phyloP scores from a whole-genome alignment of 2,113 vertebrate genomes.

The Rhinolophus sinicus region DNA sequence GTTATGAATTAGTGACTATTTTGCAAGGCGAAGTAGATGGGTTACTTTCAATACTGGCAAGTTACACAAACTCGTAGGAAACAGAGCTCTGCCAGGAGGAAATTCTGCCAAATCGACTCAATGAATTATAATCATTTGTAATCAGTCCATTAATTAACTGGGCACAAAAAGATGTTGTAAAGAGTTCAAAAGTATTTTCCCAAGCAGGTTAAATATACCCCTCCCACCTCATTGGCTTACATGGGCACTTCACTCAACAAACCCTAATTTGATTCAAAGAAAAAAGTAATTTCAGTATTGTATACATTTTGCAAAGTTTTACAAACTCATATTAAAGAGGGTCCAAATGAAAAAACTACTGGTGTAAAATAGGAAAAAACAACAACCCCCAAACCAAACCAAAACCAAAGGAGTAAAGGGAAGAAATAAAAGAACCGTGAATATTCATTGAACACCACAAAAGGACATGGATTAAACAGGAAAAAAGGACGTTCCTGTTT shows the following conservation, averaged over 20 bases:
- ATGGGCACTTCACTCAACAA: not conserved
- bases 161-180: constrained; percentile 31
- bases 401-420: not conserved
- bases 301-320: not conserved
- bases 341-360: not conserved
- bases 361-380: not conserved
- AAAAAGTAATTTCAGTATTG: not conserved
- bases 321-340: not conserved
- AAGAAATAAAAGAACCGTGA: not conserved
- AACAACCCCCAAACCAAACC: not conserved
- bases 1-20: not conserved
- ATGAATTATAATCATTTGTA: constrained; percentile 62
- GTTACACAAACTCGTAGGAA: not conserved
- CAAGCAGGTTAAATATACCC: not conserved
- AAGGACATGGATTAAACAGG: not conserved
- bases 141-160: constrained; percentile 70
- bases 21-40: not conserved
- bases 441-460: not conserved
- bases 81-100: not conserved
- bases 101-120: constrained; percentile 50
- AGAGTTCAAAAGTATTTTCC: constrained; percentile 45
- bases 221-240: not conserved
- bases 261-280: not conserved
- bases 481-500: constrained; percentile 17
- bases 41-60: not conserved